These are phyloP conservation scores for Hemiscyllium ocellatum DNA, from an alignment of 2,113 vertebrate genomes.

Conservation along the genomic window DNA sequence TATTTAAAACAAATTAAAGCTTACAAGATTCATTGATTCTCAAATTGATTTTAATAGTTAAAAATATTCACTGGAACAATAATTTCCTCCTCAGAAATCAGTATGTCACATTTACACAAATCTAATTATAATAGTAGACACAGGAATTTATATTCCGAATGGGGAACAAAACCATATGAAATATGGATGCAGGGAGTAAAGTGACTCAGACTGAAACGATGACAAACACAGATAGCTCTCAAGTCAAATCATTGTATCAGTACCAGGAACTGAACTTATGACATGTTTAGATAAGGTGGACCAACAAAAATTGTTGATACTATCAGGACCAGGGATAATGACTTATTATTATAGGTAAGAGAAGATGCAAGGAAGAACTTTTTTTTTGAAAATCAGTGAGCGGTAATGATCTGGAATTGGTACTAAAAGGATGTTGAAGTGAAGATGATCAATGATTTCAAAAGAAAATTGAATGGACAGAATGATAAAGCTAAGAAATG, in stretches of 20 bases:
- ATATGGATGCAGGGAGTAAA: neutral
- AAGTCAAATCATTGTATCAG: neutral
- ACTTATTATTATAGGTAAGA: too few relatives aligned
- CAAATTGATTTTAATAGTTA: neutral
- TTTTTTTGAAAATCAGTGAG: too few relatives aligned
- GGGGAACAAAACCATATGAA: neutral
- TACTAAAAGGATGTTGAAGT: too few relatives aligned
- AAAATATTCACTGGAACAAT: too few relatives aligned
- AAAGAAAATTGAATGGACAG: too few relatives aligned
- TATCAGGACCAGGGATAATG: too few relatives aligned
- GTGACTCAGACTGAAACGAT: neutral
- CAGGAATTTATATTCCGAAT: neutral
- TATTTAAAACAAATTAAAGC: neutral
- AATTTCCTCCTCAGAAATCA: neutral
- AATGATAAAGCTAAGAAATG: too few relatives aligned
- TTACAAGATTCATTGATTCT: neutral
- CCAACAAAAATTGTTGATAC: too few relatives aligned
- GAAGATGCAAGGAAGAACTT: too few relatives aligned
- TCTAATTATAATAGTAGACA: neutral
- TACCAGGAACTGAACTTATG: neutral
- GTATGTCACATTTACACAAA: neutral
- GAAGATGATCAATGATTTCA: too few relatives aligned
- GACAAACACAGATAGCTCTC: neutral
- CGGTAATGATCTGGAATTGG: too few relatives aligned
- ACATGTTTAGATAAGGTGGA: neutral